These are phyloP conservation scores for Melanostoma scalare DNA, from an alignment of 2,888 invertebrate genomes.

Conservation along the genomic window DNA sequence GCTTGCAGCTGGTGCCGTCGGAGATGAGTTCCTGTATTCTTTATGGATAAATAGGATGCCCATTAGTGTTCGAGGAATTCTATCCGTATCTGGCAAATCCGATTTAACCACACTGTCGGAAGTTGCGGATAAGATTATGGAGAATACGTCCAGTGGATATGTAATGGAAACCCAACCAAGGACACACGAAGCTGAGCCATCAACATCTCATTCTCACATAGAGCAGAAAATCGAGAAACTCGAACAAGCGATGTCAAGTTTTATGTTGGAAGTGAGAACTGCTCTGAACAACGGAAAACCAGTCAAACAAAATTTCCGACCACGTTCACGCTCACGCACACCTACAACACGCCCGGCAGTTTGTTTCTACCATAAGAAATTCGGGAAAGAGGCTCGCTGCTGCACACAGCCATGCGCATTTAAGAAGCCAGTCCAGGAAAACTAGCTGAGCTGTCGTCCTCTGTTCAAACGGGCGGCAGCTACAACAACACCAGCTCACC, in stretches of 20 bases:
- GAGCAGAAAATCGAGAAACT: too few relatives aligned
- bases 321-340: background rate
- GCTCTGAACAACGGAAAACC: too few relatives aligned
- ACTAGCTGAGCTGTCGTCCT: slow-evolving; percentile 7
- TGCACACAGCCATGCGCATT: slow-evolving; percentile 23
- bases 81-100: slow-evolving; percentile 40
- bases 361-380: slow-evolving; percentile 10
- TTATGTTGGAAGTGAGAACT: too few relatives aligned
- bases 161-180: too few relatives aligned
- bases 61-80: slow-evolving; percentile 9
- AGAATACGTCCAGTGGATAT: background rate
- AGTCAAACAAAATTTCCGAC: too few relatives aligned
- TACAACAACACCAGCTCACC: too few relatives aligned
- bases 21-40: slow-evolving; percentile 30
- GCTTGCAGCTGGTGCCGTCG: slow-evolving; percentile 21
- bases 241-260: too few relatives aligned
- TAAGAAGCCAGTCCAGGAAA: background rate
- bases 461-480: background rate
- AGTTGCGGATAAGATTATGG: slow-evolving; percentile 23
- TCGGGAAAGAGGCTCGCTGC: background rate
- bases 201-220: too few relatives aligned
- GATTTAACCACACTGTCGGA: background rate
- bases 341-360: background rate
- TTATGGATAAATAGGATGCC: slow-evolving; percentile 8
- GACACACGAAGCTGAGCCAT: too few relatives aligned